A percentile compares a stretch with the other conserved stretches of the same genome.
Evolutionary conservation across 2,797 vertebrate species (phyloP).

Genomic region (Meda fulgida): DNA sequence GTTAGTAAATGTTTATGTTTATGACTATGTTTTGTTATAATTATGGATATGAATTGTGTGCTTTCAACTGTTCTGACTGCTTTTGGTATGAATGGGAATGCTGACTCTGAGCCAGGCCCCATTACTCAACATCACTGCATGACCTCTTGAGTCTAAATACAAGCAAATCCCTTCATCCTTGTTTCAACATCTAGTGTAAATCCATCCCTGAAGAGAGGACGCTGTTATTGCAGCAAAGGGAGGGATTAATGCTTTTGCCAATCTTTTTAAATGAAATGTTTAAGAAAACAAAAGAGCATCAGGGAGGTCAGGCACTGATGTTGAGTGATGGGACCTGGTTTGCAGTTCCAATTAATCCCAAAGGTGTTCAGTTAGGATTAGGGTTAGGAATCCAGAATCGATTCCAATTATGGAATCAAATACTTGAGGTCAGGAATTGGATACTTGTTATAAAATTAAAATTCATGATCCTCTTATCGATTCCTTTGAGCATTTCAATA

Average conservation of each 20-base stretch:
- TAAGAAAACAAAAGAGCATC: conserved; percentile 7
- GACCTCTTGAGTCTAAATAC: neutral
- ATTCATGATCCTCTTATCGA: too few species aligned
- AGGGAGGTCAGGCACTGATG: neutral
- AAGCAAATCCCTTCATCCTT: conserved; percentile 12
- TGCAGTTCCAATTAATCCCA: neutral
- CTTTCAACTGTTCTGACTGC: neutral
- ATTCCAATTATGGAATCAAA: too few species aligned
- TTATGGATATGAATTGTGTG: neutral
- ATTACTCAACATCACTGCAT: conserved; percentile 16
- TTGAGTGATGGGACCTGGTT: neutral
- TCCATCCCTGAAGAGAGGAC: neutral
- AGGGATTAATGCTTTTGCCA: neutral
- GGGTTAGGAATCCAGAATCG: too few species aligned
- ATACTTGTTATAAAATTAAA: too few species aligned
- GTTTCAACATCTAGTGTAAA: conserved; percentile 5
- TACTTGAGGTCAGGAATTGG: too few species aligned
- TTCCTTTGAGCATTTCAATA: too few species aligned
- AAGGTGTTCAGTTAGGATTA: neutral
- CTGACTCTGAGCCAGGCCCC: neutral
- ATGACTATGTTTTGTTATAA: neutral
- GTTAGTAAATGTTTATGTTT: neutral
- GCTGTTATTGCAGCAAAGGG: neutral
- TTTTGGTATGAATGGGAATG: neutral
- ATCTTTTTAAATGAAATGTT: neutral